phyloP scores from a whole-genome alignment of 2,888 invertebrate genomes.

The Pocota personata region DNA sequence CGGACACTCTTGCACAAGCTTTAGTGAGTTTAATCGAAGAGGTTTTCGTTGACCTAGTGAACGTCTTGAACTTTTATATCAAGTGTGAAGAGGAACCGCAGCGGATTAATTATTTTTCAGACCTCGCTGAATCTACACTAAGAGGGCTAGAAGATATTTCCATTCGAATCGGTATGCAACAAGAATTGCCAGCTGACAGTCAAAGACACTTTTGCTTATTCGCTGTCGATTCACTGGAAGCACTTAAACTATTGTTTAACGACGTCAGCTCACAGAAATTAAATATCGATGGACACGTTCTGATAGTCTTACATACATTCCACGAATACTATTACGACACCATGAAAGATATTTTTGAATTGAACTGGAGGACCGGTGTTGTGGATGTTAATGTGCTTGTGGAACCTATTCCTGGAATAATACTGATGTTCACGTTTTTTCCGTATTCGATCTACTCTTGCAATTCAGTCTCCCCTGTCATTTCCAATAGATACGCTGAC shows the following conservation, averaged over 20 bases:
- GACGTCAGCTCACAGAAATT: constrained; percentile 63
- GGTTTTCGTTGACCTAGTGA: not conserved
- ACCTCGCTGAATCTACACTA: constrained; percentile 68
- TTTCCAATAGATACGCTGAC: constrained; percentile 75
- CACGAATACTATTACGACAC: constrained; percentile 72
- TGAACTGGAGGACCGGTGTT: constrained; percentile 70
- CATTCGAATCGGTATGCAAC: constrained; percentile 65
- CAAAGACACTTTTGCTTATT: constrained; percentile 75
- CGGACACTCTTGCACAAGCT: not conserved
- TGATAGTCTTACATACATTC: constrained; percentile 74
- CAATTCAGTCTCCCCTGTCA: constrained; percentile 69
- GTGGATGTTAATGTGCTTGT: constrained; percentile 74
- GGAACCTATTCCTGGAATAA: constrained; percentile 65
- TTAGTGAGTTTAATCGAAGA: constrained; percentile 4
- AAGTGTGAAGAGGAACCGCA: constrained; percentile 17
- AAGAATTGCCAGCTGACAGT: constrained; percentile 54
- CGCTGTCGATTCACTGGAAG: constrained; percentile 74
- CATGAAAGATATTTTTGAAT: constrained; percentile 66
- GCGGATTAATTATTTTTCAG: constrained; percentile 63
- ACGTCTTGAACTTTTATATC: constrained; percentile 22
- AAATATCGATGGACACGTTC: constrained; percentile 70
- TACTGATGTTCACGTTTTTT: constrained; percentile 77
- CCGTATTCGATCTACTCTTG: constrained; percentile 76
- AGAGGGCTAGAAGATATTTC: constrained; percentile 34
- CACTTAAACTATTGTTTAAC: constrained; percentile 49